A percentile compares a stretch with the other conserved stretches of the same genome.
Evolutionary conservation across 2,888 invertebrate genomes (phyloP).

Genomic region (Hyles lineata): DNA sequence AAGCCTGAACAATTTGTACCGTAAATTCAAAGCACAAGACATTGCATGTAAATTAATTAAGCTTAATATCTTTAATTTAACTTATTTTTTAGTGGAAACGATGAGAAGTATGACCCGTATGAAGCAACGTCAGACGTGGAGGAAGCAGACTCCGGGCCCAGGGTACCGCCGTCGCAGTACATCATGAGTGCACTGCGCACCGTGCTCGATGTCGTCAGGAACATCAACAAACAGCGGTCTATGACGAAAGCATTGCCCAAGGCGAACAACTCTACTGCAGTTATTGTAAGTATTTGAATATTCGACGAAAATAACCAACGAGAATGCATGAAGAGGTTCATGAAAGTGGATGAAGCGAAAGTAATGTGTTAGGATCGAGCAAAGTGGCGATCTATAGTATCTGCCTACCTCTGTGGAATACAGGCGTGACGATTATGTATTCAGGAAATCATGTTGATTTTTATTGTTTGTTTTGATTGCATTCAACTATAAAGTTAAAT

Average conservation of each 20-base stretch:
- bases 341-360: too few species aligned
- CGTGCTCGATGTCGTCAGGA: slow-evolving; percentile 74
- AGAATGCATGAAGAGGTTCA: too few species aligned
- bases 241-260: slow-evolving; percentile 39
- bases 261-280: slow-evolving; percentile 51
- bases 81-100: slow-evolving; percentile 46
- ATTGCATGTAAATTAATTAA: not conserved
- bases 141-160: slow-evolving; percentile 44
- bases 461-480: too few species aligned
- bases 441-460: too few species aligned
- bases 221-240: slow-evolving; percentile 69
- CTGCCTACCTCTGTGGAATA: too few species aligned
- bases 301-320: too few species aligned
- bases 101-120: slow-evolving; percentile 51
- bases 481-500: too few species aligned
- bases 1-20: too few species aligned
- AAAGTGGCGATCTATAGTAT: too few species aligned
- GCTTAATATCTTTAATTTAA: slow-evolving; percentile 1
- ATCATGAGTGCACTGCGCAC: slow-evolving; percentile 76
- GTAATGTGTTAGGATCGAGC: too few species aligned
- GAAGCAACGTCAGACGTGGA: slow-evolving; percentile 44
- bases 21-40: too few species aligned
- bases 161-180: slow-evolving; percentile 72
- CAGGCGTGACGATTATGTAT: too few species aligned
- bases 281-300: slow-evolving; percentile 53